Evolutionary conservation across 2,113 vertebrate genomes (phyloP), one percentile per base, ranked within the genome.

Genomic region (Bothrops jararaca): DNA sequence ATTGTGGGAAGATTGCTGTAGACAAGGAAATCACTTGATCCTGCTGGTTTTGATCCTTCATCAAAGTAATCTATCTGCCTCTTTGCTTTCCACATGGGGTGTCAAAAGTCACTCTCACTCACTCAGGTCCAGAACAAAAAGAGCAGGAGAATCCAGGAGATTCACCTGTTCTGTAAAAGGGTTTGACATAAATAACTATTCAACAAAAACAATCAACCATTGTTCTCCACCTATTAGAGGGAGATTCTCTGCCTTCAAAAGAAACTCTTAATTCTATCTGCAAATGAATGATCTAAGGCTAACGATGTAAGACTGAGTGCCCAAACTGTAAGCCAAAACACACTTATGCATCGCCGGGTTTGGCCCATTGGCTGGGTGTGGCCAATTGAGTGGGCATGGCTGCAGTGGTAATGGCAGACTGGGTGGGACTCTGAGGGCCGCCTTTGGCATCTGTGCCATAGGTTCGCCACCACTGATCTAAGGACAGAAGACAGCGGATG

Each of bases 111-210:
- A 11, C 39, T n/a, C 39, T 60, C 3, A 11, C 3, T 11, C 45
- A 92, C 34, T 87, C 54, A 3, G 91, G 85, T 4, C 15, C 1
- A 4, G 53, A 26, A 23, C 48, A 13, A 89, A 69, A 24, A 89
- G 22, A 15, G 45, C 92, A 45, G 60, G 50, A 89, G 86, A 89
- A 11, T 89, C 92, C n/a, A 34, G 86, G 6, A 88, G 23, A 34
- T 53, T 94, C 10, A 88, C 89, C 3, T 94, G 96, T 53, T 95
- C 93, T 85, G 94, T 89, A 56, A 60, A 91, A 69, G 94, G 95
- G 8, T 93, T 94, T 18, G 54, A 34, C 26, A 88, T 96, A 11
- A 91, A 87, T 0, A 18, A 23, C 1, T 50, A 86, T 50, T 86
- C 48, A n/a, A 4, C 26, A 64, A 29, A 10, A 64, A 56, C 60